Evolutionary conservation across 2,888 invertebrate species (phyloP).

Genomic region (Macropis europaea): DNA sequence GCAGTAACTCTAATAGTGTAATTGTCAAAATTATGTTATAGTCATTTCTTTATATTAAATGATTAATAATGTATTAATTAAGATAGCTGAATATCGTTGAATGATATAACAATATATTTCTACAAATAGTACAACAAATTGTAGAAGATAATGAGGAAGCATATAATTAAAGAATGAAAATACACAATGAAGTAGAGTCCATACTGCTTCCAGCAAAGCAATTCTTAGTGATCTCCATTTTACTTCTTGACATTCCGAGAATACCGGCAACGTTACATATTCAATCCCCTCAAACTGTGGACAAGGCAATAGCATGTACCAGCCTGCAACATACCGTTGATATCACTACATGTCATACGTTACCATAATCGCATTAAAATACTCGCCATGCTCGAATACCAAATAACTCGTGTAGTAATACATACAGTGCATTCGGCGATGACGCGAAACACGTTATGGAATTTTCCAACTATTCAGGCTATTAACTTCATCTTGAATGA

Average conservation of each 20-base stretch:
- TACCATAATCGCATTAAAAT: constrained; percentile 54
- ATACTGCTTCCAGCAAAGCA: not conserved
- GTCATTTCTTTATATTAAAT: no score
- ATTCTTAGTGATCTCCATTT: constrained; percentile 19
- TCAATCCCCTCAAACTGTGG: constrained; percentile 41
- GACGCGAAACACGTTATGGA: not conserved
- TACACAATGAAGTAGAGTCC: not conserved
- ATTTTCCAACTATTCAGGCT: no score
- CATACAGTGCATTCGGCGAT: constrained; percentile 25
- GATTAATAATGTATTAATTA: no score
- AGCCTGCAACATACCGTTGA: constrained; percentile 26
- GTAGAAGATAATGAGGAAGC: no score
- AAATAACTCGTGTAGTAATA: constrained; percentile 25
- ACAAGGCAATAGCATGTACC: constrained; percentile 44
- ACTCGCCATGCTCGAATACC: constrained; percentile 33
- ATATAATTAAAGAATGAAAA: no score
- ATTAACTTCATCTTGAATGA: no score
- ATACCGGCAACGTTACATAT: constrained; percentile 36
- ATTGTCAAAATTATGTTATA: no score
- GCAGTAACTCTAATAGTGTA: no score
- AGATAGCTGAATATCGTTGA: no score
- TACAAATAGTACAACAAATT: no score
- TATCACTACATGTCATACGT: constrained; percentile 46
- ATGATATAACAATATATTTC: no score
- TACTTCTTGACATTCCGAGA: constrained; percentile 32